Evolutionary conservation across 2,888 invertebrate species (phyloP), one percentile per base, ranked within the genome.

Genomic region (Dromius quadrimaculatus): DNA sequence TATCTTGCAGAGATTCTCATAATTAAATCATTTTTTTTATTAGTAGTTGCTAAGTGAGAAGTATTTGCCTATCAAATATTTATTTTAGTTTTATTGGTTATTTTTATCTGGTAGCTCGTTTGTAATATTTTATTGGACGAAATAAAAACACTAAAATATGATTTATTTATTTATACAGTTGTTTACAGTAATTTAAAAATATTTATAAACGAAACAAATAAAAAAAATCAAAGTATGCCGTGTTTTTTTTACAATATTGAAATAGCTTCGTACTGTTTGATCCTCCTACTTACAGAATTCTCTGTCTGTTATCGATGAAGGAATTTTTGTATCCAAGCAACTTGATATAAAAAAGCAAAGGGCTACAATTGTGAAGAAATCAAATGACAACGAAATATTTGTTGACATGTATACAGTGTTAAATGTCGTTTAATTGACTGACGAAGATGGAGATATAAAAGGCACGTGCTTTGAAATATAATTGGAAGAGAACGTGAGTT

Each of bases 361-460:
- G n/a, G n/a, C n/a, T n/a, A n/a, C n/a, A n/a, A n/a, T 28, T 54
- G 50, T 54, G 43, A 43, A 54, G 15, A 54, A 23, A 28, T 17
- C 28, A 28, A 54, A n/a, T n/a, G n/a, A 54, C 50, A 54, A 54
- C 15, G 23, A 54, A 28, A 23, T 13, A 28, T 54, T 15, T 54
- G 28, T 54, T 28, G 50, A 23, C 11, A 11, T 4, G 1, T 9
- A 23, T 15, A 2, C 38, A 38, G 13, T 13, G 15, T 13, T 23
- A 54, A 28, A 23, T 54, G 28, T 28, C 28, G 13, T 13, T 13
- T 54, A 54, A 54, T 54, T 54, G 47, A 22, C 22, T n/a, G 28
- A 54, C 6, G 28, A 28, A 9, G 50, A 23, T 15, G 13, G 28
- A 11, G 11, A 54, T 15, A 54, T 4, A 0, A 11, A 4, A 11